Conservation (phyloP, 2,888 invertebrate genomes). For the Andricus curvator region DNA sequence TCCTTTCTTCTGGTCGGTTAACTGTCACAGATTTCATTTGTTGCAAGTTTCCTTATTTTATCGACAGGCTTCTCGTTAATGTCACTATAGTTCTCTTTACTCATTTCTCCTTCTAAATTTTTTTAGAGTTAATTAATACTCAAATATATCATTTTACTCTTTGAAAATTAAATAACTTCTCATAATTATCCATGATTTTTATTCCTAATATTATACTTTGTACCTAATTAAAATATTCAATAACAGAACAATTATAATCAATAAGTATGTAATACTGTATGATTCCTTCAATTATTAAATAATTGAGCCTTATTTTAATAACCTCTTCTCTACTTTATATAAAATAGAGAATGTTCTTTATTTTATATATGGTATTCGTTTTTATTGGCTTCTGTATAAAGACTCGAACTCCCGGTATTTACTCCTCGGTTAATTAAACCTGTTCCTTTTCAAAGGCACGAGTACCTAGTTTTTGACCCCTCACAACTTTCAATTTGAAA, state of each 20-base stretch:
- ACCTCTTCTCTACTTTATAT: background rate
- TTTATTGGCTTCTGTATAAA: background rate
- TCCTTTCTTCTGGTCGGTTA: background rate
- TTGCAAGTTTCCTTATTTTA: background rate
- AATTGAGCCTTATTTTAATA: background rate
- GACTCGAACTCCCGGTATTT: background rate
- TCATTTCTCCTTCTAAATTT: background rate
- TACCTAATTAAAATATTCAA: too few species aligned
- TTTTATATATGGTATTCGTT: background rate
- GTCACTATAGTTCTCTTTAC: background rate
- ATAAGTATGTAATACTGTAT: background rate
- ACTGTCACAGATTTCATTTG: background rate
- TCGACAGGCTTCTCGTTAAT: background rate
- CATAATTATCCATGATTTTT: background rate
- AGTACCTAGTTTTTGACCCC: background rate
- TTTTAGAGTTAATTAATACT: background rate
- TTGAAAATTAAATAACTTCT: background rate
- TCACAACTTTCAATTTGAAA: background rate
- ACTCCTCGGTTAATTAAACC: background rate
- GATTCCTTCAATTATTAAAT: background rate
- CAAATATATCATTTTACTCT: background rate
- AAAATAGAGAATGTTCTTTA: background rate
- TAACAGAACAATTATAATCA: too few species aligned
- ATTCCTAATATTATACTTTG: background rate
- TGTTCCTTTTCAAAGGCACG: background rate